Percentiles rank a stretch among this genome's conserved stretches.
phyloP scores from a whole-genome alignment of 2,113 vertebrate species.

The Emberiza fucata region DNA sequence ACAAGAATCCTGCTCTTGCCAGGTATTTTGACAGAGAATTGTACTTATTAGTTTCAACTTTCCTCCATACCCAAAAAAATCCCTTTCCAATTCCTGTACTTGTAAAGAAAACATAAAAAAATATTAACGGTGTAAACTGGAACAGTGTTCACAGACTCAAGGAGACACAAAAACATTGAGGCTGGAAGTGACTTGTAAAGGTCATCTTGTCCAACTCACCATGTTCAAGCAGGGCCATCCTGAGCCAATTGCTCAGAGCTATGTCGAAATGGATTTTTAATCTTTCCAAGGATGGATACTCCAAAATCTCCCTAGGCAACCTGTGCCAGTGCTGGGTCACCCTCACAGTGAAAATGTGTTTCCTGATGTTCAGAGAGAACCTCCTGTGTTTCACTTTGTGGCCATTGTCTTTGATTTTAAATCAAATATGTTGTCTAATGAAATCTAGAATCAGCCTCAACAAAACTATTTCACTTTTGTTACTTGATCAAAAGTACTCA shows the following conservation, averaged over 20 bases:
- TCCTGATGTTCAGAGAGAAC: neutral
- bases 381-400: neutral
- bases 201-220: neutral
- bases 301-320: neutral
- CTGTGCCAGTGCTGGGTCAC: neutral
- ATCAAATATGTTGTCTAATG: neutral
- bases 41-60: neutral
- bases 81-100: neutral
- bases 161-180: neutral
- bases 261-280: neutral
- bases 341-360: neutral
- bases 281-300: neutral
- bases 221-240: neutral
- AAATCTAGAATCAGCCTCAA: neutral
- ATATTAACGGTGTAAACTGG: neutral
- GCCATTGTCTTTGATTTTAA: neutral
- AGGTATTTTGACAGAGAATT: neutral
- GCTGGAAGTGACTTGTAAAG: neutral
- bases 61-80: neutral
- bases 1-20: neutral
- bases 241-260: rapidly evolving
- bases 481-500: neutral
- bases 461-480: neutral
- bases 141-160: neutral
- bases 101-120: neutral